Evolutionary conservation across 2,113 vertebrate species (phyloP).

Genomic region (Strigops habroptila): DNA sequence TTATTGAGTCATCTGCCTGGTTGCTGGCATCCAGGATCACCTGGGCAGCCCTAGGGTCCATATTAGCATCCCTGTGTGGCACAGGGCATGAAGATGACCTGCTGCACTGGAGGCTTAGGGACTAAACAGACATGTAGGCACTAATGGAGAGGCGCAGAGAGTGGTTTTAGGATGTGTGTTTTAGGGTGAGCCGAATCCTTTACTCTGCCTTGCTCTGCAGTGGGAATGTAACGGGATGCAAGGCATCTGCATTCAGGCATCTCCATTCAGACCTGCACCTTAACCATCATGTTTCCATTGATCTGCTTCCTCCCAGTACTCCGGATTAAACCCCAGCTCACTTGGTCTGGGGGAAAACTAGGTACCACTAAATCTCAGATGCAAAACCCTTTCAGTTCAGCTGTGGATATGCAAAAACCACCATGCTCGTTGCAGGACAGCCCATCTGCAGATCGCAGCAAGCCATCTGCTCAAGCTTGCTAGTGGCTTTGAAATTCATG

Average conservation of each 20-base stretch:
- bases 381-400: accelerated
- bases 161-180: background rate
- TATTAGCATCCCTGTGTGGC: background rate
- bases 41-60: background rate
- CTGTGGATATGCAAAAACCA: accelerated
- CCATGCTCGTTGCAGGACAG: background rate
- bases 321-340: background rate
- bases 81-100: background rate
- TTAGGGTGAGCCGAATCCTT: background rate
- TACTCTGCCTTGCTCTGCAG: background rate
- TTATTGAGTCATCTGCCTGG: background rate
- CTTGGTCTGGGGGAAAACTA: accelerated
- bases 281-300: background rate
- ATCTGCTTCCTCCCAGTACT: background rate
- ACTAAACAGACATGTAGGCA: background rate
- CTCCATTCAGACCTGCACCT: background rate
- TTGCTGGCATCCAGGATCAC: background rate
- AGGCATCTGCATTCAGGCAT: background rate
- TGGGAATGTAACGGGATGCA: accelerated
- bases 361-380: background rate
- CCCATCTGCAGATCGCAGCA: background rate
- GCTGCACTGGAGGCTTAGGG: background rate
- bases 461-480: background rate
- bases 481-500: background rate
- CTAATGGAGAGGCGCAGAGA: background rate